Percentiles rank a stretch among this genome's conserved stretches.
Evolutionary conservation across 2,888 invertebrate genomes (phyloP).

Genomic region (Yponomeuta evonymella): DNA sequence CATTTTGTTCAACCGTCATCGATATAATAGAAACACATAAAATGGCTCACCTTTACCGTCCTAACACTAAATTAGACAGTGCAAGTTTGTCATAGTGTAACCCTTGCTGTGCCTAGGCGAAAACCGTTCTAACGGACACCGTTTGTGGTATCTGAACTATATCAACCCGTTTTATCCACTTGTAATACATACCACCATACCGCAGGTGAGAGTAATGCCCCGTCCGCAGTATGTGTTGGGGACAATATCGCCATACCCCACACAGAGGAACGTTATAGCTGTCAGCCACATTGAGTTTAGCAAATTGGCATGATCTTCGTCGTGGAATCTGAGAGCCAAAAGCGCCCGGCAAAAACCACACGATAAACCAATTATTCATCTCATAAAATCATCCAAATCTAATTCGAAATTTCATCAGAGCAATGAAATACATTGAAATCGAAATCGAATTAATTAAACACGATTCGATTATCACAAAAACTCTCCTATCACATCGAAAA

Average conservation of each 20-base stretch:
- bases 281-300: slow-evolving; percentile 99
- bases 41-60: slow-evolving; percentile 75
- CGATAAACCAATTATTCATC: slow-evolving; percentile 48
- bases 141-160: slow-evolving; percentile 20
- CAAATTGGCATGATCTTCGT: slow-evolving; percentile 98
- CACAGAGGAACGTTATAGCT: slow-evolving; percentile 99
- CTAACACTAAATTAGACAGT: slow-evolving; percentile 47
- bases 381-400: not conserved
- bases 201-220: slow-evolving; percentile 98
- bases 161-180: slow-evolving; percentile 32
- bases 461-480: not conserved
- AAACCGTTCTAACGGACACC: slow-evolving; percentile 16
- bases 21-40: slow-evolving; percentile 57
- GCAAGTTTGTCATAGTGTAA: slow-evolving; percentile 37
- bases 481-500: slow-evolving; percentile 36
- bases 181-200: slow-evolving; percentile 96
- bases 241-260: slow-evolving; percentile 99
- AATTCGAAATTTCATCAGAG: not conserved
- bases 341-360: slow-evolving; percentile 73
- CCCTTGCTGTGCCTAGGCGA: slow-evolving; percentile 51
- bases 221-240: slow-evolving; percentile 99
- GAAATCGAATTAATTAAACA: not conserved
- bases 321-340: slow-evolving; percentile 91
- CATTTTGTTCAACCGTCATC: slow-evolving; percentile 37
- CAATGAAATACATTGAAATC: not conserved